These are phyloP conservation scores for Zaprionus ghesquierei DNA, from an alignment of 1,140 invertebrate species.

Conservation along the genomic window DNA sequence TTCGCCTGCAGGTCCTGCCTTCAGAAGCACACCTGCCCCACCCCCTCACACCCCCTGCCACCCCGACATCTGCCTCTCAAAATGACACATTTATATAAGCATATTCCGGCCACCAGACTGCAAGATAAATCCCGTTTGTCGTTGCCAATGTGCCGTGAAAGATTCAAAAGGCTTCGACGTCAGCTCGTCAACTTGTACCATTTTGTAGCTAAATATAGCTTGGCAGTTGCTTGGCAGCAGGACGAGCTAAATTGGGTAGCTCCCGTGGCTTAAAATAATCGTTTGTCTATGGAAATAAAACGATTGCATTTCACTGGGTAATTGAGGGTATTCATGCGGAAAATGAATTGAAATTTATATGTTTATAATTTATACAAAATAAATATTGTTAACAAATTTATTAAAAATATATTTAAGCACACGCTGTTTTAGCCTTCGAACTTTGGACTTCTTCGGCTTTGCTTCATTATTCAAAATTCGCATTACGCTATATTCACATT, in stretches of 20 bases:
- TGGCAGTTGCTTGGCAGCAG: too few species aligned
- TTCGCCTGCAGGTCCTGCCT: conserved; percentile 7
- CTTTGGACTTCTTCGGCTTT: neutral
- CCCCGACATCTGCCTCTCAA: neutral
- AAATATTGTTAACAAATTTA: too few species aligned
- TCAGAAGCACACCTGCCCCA: neutral
- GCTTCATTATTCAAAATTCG: neutral
- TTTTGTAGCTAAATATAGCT: neutral
- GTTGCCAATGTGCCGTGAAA: neutral
- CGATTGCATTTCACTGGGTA: neutral
- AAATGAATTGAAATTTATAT: too few species aligned
- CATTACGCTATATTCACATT: neutral
- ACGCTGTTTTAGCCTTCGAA: neutral
- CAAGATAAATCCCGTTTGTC: neutral
- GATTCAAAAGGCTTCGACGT: neutral
- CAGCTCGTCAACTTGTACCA: neutral
- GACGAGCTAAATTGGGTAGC: neutral
- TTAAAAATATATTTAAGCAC: too few species aligned
- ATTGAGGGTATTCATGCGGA: neutral
- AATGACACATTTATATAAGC: conserved; percentile 28
- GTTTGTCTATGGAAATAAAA: conserved; percentile 10
- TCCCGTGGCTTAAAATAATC: neutral
- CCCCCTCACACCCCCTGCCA: too few species aligned
- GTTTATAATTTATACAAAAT: too few species aligned
- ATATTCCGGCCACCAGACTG: neutral